A percentile compares a stretch with the other conserved stretches of the same genome.
These are phyloP conservation scores for Oreochromis mossambicus DNA, from an alignment of 2,797 vertebrate species.

Conservation along the genomic window DNA sequence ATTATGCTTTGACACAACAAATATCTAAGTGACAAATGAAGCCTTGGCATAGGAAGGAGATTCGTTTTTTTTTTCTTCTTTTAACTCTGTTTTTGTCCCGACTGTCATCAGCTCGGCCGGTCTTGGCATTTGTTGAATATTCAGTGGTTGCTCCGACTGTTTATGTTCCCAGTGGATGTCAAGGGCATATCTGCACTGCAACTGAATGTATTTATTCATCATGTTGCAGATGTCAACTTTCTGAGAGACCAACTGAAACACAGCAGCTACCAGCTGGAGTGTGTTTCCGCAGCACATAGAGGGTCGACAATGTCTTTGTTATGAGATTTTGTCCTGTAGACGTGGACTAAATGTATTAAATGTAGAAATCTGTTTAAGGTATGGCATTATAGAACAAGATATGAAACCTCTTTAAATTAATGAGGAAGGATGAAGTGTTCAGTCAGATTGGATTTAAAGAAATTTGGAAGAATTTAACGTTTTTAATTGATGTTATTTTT, in stretches of 20 bases:
- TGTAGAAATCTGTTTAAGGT: neutral
- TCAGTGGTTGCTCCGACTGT: constrained; percentile 12
- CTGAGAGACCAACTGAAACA: neutral
- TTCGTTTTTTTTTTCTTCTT: neutral
- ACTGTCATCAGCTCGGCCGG: neutral
- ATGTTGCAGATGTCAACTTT: constrained; percentile 1
- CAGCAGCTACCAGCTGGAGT: constrained; percentile 6
- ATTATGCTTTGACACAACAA: neutral
- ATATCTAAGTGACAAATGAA: neutral
- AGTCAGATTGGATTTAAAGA: neutral
- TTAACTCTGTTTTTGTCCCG: neutral
- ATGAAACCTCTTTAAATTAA: neutral
- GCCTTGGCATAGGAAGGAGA: neutral
- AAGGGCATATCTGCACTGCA: constrained; percentile 37
- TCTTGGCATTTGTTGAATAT: constrained; percentile 49
- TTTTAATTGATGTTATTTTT: neutral
- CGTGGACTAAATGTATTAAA: neutral
- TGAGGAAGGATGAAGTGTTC: neutral
- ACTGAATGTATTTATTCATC: constrained; percentile 36
- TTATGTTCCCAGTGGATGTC: constrained; percentile 25
- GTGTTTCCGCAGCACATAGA: neutral
- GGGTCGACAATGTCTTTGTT: neutral
- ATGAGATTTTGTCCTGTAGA: neutral
- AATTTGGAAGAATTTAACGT: neutral
- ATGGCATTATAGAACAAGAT: neutral